Percentiles rank a stretch among this genome's conserved stretches.
Evolutionary conservation across 2,113 vertebrate genomes (phyloP).

Genomic region (Cacatua alba): DNA sequence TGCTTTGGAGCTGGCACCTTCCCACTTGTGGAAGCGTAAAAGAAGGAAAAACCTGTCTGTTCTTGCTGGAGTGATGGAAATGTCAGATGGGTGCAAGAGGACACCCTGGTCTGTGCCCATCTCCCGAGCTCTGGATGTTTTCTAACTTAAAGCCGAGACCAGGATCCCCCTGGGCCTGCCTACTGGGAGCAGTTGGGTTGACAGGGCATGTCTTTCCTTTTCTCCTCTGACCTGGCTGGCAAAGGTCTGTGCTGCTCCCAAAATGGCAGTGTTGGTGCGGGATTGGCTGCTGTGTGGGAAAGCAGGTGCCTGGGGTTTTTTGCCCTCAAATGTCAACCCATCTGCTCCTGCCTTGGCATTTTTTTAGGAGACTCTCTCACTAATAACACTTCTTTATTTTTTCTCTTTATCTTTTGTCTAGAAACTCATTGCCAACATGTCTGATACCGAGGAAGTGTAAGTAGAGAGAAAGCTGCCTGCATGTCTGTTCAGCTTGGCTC

Average conservation of each 20-base stretch:
- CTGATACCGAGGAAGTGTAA: slow-evolving; percentile 92
- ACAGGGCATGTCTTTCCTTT: background rate
- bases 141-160: background rate
- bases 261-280: background rate
- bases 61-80: background rate
- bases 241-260: background rate
- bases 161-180: background rate
- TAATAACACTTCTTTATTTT: background rate
- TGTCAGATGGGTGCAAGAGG: background rate
- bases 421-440: slow-evolving; percentile 83
- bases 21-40: background rate
- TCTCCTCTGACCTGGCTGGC: background rate
- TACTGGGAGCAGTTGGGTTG: background rate
- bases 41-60: background rate
- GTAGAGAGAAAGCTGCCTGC: slow-evolving; percentile 42
- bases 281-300: background rate
- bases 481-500: background rate
- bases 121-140: background rate
- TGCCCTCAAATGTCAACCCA: background rate
- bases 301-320: background rate
- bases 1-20: background rate
- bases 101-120: background rate
- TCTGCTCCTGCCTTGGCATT: background rate
- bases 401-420: slow-evolving; percentile 56
- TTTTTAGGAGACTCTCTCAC: background rate